Conservation (phyloP, 2,888 invertebrate genomes). For the Octonoba sinensis region DNA sequence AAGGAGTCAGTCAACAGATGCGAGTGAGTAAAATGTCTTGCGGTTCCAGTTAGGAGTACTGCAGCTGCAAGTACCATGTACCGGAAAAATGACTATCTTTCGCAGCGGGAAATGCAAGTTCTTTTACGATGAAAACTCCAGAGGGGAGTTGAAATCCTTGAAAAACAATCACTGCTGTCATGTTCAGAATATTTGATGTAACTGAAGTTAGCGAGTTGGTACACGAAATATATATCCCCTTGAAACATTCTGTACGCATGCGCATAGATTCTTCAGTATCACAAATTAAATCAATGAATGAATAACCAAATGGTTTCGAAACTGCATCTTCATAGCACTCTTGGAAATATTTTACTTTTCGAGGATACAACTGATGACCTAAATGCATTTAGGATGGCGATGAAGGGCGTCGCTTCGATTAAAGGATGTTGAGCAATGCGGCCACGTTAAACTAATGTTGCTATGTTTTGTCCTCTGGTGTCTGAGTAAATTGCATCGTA, state of each 20-base stretch:
- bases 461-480: too few relatives aligned
- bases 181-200: too few relatives aligned
- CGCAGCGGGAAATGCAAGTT: background rate
- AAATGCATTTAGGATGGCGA: too few relatives aligned
- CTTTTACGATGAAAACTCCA: background rate
- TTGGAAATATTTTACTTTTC: too few relatives aligned
- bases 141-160: too few relatives aligned
- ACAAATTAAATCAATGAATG: conserved; percentile 20
- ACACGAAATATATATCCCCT: conserved; percentile 10
- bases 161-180: background rate
- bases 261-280: conserved; percentile 13
- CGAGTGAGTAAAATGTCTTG: too few relatives aligned
- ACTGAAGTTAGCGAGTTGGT: conserved; percentile 15
- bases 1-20: too few relatives aligned
- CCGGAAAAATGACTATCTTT: background rate
- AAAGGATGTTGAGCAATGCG: too few relatives aligned
- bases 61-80: background rate
- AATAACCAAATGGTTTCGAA: conserved; percentile 11
- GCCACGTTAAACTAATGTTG: too few relatives aligned
- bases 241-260: conserved; percentile 16
- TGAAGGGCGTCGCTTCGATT: too few relatives aligned
- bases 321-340: conserved; percentile 38
- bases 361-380: conserved; percentile 14
- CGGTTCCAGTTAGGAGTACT: too few relatives aligned
- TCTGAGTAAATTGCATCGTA: too few relatives aligned